Conservation (phyloP, 2,113 vertebrate species). For the Salvator merianae region DNA sequence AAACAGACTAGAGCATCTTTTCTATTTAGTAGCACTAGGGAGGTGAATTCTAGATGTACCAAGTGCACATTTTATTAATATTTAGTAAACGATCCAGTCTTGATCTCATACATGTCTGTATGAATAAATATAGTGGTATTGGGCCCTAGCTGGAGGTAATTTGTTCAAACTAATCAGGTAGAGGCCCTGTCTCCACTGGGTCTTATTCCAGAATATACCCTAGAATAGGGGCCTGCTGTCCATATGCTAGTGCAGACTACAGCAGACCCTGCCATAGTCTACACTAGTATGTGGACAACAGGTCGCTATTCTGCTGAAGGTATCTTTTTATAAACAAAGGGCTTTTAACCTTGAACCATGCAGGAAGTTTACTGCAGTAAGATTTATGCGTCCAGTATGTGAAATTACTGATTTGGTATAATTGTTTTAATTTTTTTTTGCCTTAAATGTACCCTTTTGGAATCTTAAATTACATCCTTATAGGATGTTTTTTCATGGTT, state of each 20-base stretch:
- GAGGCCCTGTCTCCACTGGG: too few species aligned
- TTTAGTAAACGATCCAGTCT: conserved; percentile 37
- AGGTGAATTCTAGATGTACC: conserved; percentile 9
- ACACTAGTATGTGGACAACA: too few species aligned
- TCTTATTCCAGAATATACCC: too few species aligned
- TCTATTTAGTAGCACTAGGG: neutral
- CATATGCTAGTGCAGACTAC: too few species aligned
- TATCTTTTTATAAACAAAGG: neutral
- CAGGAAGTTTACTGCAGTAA: neutral
- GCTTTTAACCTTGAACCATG: neutral
- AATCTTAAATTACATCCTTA: neutral
- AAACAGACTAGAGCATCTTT: neutral
- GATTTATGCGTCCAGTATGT: too few species aligned
- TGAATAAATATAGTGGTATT: conserved; percentile 48
- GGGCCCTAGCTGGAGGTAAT: conserved; percentile 53
- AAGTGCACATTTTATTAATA: conserved; percentile 31
- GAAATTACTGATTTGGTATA: neutral
- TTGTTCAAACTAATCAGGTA: conserved; percentile 68
- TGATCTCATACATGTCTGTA: conserved; percentile 54
- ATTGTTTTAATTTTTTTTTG: neutral
- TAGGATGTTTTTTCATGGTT: neutral
- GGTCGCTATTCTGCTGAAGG: neutral
- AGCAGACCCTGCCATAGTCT: too few species aligned
- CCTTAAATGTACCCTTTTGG: neutral
- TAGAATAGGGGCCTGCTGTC: too few species aligned